phyloP scores from a whole-genome alignment of 2,888 invertebrate species.

The Eupelmus urozonus region DNA sequence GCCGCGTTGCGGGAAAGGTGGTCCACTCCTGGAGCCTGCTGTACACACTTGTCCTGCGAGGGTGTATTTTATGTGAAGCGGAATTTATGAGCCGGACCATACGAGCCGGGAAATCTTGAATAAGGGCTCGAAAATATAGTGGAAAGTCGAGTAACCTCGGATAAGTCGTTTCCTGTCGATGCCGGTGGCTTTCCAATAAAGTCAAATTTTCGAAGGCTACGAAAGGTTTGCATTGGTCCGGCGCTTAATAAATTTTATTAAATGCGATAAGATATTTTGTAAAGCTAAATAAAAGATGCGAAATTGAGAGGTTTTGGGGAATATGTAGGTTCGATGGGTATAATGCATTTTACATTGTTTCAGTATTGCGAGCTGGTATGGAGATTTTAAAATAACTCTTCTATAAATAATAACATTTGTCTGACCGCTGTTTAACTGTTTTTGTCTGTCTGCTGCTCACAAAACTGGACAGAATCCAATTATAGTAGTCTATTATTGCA shows the following conservation, averaged over 20 bases:
- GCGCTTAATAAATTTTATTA: constrained; percentile 34
- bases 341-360: too few species aligned
- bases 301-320: background rate
- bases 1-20: constrained; percentile 1
- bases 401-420: too few species aligned
- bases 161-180: constrained; percentile 48
- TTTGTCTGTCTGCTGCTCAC: too few species aligned
- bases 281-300: background rate
- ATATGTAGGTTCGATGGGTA: background rate
- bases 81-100: constrained; percentile 45
- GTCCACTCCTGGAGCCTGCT: background rate
- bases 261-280: background rate
- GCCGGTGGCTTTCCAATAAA: constrained; percentile 45
- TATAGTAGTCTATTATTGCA: too few species aligned
- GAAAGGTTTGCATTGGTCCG: constrained; percentile 4
- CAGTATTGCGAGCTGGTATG: too few species aligned
- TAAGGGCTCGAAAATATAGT: constrained; percentile 24
- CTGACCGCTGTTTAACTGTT: background rate
- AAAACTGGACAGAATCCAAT: too few species aligned
- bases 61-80: constrained; percentile 28
- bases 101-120: constrained; percentile 29
- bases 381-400: too few species aligned
- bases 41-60: constrained; percentile 45
- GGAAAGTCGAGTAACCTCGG: constrained; percentile 23
- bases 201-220: constrained; percentile 3